Conservation (phyloP, 2,888 invertebrate species). For the Himalopsyche tibetana region DNA sequence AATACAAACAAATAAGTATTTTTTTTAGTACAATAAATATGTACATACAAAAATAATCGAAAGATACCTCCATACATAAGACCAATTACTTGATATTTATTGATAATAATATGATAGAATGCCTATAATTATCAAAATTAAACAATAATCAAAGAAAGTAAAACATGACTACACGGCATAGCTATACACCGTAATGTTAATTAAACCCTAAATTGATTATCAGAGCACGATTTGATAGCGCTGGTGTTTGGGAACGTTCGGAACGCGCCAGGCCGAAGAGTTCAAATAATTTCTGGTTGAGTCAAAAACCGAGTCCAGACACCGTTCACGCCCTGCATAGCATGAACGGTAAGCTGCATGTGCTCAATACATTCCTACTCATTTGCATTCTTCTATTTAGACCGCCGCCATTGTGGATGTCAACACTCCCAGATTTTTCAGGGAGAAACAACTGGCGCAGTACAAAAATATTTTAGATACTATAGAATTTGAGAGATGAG, state of each 20-base stretch:
- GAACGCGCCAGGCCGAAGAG: neutral
- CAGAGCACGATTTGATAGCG: neutral
- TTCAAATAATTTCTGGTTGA: conserved; percentile 21
- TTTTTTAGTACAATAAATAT: neutral
- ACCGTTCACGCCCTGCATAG: too few species aligned
- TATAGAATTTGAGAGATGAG: too few species aligned
- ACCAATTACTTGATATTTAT: neutral
- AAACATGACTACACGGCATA: neutral
- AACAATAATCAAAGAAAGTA: neutral
- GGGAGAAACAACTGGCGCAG: neutral
- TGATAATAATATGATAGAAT: neutral
- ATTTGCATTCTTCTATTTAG: conserved; percentile 30
- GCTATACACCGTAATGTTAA: neutral
- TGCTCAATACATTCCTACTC: conserved; percentile 14
- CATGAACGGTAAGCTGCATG: neutral
- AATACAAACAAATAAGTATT: neutral
- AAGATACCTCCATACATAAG: neutral
- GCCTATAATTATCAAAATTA: neutral
- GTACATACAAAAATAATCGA: neutral
- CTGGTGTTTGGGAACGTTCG: neutral
- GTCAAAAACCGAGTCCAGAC: neutral
- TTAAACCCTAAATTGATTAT: neutral
- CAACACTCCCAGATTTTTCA: conserved; percentile 20
- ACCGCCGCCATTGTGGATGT: conserved; percentile 22
- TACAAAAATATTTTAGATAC: neutral